Evolutionary conservation across 2,797 vertebrate genomes (phyloP).

Genomic region (Novumbra hubbsi): DNA sequence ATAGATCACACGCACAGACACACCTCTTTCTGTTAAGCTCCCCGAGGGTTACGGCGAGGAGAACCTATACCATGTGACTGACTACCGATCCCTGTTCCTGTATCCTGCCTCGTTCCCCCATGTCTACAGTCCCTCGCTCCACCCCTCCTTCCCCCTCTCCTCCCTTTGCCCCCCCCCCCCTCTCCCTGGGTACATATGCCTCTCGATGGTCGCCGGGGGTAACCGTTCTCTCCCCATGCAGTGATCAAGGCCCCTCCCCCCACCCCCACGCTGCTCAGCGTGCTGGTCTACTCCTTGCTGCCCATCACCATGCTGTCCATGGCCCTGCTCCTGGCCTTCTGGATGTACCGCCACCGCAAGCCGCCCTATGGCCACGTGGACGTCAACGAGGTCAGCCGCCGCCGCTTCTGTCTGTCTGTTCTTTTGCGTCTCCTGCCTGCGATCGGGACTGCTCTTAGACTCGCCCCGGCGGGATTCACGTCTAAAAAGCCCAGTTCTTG

Average conservation of each 20-base stretch:
- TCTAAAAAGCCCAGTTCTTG: background rate
- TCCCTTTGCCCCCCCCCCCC: background rate
- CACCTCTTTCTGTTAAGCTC: background rate
- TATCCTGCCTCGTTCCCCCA: background rate
- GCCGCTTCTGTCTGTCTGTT: background rate
- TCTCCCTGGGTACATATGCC: no score
- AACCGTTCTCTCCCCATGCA: conserved; percentile 2
- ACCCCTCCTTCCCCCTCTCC: no score
- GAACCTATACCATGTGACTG: background rate
- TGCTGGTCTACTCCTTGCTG: conserved; percentile 87
- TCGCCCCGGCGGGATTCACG: background rate
- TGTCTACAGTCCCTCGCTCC: background rate
- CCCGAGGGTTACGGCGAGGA: background rate
- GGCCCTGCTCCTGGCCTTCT: conserved; percentile 83
- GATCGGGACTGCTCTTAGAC: background rate
- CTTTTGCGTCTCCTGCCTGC: no score
- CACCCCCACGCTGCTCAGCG: conserved; percentile 75
- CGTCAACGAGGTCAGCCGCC: conserved; percentile 69
- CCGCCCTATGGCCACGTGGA: conserved; percentile 94
- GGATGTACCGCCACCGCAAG: conserved; percentile 92
- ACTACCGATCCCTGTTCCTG: background rate
- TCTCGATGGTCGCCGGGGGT: background rate
- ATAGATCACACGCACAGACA: background rate
- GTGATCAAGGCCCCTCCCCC: conserved; percentile 81
- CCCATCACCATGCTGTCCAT: conserved; percentile 84